Base-by-base conservation (phyloP, 2,797 vertebrate species). In the Cynopterus sphinx region DNA sequence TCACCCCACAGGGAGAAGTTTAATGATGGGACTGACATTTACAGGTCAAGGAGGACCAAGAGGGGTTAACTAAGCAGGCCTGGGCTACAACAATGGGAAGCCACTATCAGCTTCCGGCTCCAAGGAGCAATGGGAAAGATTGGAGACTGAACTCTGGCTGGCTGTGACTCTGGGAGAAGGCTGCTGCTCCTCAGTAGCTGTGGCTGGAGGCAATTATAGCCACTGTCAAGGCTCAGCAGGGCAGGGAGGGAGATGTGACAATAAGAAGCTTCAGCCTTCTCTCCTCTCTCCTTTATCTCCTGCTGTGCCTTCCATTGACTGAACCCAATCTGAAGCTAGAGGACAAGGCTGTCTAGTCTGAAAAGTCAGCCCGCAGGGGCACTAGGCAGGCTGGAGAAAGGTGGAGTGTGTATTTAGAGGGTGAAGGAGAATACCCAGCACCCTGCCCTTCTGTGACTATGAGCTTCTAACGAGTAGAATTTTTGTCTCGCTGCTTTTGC, bases 391-490 rank as follows among this genome's bases (percentile, higher is more conserved):
- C 31, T 74, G 26, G n/a, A 67, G 41, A 26, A 53, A n/a, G 26
- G 13, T 28, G 12, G 75, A 21, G 22, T 31, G 55, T 12, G 13
- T 39, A 16, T 28, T 39, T 17, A 5, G 24, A n/a, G 49, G 6
- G 17, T 0, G 0, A 73, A 71, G 36, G 31, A 26, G 8, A 63
- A 10, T 10, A 6, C 51, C 28, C 67, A 9, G 3, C 0, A 22
- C n/a, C 17, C 53, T 57, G 43, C 2, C 19, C 13, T 21, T 5
- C 0, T 1, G 9, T 46, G 19, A 39, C 12, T 5, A 6, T 5
- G 65, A 61, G 36, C n/a, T 41, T 90, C 71, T 75, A 28, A 53
- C 0, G 10, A 36, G 15, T 10, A 36, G n/a, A 77, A 65, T 39
- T 41, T 73, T 57, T 36, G 39, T 51, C 31, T 90, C 39, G 28